These are phyloP conservation scores for Siniperca scherzeri DNA, from an alignment of 2,797 vertebrate genomes.

Conservation along the genomic window DNA sequence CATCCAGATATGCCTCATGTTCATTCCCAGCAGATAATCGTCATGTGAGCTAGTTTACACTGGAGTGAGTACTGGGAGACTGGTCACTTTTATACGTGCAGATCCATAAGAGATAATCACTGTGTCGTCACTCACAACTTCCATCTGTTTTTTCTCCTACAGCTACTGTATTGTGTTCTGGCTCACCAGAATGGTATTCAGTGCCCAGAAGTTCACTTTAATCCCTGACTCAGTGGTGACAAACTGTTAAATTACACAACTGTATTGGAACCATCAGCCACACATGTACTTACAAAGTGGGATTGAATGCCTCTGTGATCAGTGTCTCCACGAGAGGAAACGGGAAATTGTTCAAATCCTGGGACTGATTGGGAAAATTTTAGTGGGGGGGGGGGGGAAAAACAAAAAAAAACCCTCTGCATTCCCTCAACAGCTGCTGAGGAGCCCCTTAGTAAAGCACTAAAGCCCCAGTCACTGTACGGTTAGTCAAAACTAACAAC, in stretches of 20 bases:
- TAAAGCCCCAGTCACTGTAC: background rate
- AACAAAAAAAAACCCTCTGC: no score
- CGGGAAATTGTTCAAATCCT: no score
- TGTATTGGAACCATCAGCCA: background rate
- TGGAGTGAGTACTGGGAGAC: slow-evolving; percentile 32
- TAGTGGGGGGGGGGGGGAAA: no score
- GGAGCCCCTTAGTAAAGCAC: background rate
- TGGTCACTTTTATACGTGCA: slow-evolving; percentile 61
- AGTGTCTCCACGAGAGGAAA: no score
- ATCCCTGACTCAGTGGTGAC: slow-evolving; percentile 15
- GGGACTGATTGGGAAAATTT: no score
- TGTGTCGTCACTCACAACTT: slow-evolving; percentile 55
- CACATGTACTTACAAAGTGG: background rate
- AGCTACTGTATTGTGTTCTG: slow-evolving; percentile 5
- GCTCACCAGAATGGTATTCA: slow-evolving; percentile 31
- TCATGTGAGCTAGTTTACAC: slow-evolving; percentile 20
- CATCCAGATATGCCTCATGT: slow-evolving; percentile 36
- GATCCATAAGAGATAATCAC: slow-evolving; percentile 32
- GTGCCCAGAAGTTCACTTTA: background rate
- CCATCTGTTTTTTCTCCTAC: slow-evolving; percentile 31
- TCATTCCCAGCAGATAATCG: slow-evolving; percentile 19
- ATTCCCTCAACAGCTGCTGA: no score
- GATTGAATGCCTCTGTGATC: no score
- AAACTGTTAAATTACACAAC: background rate
- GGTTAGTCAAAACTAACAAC: no score